These are phyloP conservation scores for Sitta carolinensis DNA, from an alignment of 2,797 vertebrate genomes.

Conservation along the genomic window DNA sequence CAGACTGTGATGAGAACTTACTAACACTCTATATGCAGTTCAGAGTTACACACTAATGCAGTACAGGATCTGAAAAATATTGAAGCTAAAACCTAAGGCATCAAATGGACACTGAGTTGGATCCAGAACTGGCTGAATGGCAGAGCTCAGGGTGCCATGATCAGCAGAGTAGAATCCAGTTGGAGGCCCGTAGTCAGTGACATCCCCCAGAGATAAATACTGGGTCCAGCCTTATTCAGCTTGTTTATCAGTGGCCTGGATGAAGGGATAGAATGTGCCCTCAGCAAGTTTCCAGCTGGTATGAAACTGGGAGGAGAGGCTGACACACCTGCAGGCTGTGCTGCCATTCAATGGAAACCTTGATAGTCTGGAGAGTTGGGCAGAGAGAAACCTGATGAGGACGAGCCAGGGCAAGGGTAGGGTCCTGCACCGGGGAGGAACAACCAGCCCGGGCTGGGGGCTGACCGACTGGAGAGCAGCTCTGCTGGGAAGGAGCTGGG, in stretches of 20 bases:
- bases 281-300: neutral
- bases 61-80: neutral
- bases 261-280: neutral
- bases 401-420: neutral
- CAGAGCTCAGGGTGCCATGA: neutral
- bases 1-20: neutral
- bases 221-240: neutral
- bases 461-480: neutral
- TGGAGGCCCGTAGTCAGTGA: neutral
- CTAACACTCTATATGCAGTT: neutral
- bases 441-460: neutral
- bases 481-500: neutral
- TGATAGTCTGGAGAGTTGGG: neutral
- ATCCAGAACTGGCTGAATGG: neutral
- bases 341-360: neutral
- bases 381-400: neutral
- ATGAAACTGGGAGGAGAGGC: neutral
- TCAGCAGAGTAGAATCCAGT: neutral
- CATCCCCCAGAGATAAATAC: neutral
- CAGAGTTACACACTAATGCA: neutral
- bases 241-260: neutral
- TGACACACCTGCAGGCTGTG: neutral
- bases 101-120: neutral
- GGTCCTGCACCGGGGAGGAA: neutral
- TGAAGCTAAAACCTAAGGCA: neutral